phyloP scores from a whole-genome alignment of 2,797 vertebrate species.

The Okamejei kenojei region DNA sequence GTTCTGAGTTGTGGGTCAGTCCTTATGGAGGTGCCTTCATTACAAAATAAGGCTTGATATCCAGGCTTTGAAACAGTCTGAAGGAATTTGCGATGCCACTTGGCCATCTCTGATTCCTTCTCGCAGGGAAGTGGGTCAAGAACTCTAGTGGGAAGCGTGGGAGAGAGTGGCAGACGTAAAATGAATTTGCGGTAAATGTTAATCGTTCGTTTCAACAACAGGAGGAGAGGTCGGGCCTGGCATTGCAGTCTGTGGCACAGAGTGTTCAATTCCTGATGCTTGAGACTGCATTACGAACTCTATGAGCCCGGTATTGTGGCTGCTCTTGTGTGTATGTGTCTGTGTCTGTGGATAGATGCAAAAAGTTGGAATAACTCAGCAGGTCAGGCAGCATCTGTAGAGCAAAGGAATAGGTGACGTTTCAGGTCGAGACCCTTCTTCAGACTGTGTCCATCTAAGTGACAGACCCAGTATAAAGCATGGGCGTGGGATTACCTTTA shows the following conservation, averaged over 20 bases:
- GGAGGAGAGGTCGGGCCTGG: background rate
- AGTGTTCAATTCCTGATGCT: background rate
- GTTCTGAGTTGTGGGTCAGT: background rate
- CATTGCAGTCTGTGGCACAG: background rate
- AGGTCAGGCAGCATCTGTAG: too few relatives aligned
- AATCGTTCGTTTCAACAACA: background rate
- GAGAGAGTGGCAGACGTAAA: background rate
- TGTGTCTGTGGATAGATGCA: too few relatives aligned
- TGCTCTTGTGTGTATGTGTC: background rate
- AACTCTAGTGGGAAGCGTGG: background rate
- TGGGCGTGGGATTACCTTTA: background rate
- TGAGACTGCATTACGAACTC: too few relatives aligned
- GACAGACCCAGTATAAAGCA: too few relatives aligned
- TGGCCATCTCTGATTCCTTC: background rate
- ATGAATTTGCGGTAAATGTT: background rate
- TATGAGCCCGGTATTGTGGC: background rate
- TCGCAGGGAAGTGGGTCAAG: background rate
- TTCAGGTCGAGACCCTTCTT: too few relatives aligned
- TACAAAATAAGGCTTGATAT: background rate
- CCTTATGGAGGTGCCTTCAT: background rate
- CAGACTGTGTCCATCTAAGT: background rate
- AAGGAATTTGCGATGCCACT: background rate
- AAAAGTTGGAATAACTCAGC: too few relatives aligned
- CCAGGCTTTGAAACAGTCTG: background rate
- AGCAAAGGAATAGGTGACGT: too few relatives aligned